These are phyloP conservation scores for Hylaea fasciaria DNA, from an alignment of 2,888 invertebrate species.

Conservation along the genomic window DNA sequence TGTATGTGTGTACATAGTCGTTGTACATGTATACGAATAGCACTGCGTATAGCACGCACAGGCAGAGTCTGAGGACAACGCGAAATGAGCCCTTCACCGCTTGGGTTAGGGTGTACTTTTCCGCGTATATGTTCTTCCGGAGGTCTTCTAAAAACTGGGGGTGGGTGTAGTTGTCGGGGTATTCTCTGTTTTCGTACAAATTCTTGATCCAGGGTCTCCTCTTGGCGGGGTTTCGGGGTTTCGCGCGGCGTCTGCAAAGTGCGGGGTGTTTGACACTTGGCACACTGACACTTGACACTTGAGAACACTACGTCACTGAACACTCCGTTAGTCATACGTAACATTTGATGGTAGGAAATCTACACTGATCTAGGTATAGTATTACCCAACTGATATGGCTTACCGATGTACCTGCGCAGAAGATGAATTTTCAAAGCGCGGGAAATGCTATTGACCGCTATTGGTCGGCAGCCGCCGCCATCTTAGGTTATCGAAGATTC, in stretches of 20 bases:
- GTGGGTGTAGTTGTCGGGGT: constrained; percentile 97
- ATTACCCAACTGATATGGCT: no score
- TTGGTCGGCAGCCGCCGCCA: no score
- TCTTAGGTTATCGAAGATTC: no score
- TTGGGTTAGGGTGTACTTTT: constrained; percentile 88
- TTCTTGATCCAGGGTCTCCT: constrained; percentile 92
- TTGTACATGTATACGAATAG: constrained; percentile 90
- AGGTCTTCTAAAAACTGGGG: constrained; percentile 93
- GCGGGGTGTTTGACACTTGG: constrained; percentile 21
- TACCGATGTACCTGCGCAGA: no score
- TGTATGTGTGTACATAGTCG: constrained; percentile 86
- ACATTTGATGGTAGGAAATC: no score
- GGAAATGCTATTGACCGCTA: no score
- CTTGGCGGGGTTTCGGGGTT: constrained; percentile 53
- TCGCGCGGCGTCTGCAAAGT: constrained; percentile 72
- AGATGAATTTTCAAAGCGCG: no score
- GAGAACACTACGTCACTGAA: no score
- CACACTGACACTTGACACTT: neutral
- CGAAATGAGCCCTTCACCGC: constrained; percentile 91
- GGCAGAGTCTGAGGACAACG: constrained; percentile 92
- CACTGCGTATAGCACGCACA: constrained; percentile 89
- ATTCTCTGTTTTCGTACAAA: constrained; percentile 93
- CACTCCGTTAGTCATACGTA: no score
- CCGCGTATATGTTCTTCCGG: constrained; percentile 91
- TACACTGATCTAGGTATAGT: no score